These are phyloP conservation scores for Chymomyza fuscimana DNA, from an alignment of 2,888 invertebrate species.

Conservation along the genomic window DNA sequence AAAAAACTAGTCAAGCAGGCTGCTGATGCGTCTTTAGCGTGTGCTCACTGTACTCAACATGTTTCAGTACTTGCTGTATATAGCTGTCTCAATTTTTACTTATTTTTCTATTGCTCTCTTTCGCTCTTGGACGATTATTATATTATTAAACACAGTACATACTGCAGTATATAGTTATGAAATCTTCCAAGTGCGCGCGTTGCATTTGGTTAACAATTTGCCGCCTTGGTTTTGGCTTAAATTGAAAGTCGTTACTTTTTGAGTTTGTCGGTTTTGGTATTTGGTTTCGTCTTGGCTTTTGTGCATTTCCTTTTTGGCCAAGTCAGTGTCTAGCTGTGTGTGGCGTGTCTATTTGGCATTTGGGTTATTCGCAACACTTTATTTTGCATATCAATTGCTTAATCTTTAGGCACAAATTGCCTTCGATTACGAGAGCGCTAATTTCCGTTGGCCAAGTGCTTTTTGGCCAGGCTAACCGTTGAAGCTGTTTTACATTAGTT, in stretches of 20 bases:
- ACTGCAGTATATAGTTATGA: constrained; percentile 58
- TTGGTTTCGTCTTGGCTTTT: constrained; percentile 33
- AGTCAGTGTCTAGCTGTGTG: background rate
- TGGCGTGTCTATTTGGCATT: background rate
- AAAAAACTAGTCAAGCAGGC: constrained; percentile 47
- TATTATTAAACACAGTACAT: no score
- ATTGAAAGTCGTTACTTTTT: constrained; percentile 25
- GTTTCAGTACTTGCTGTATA: background rate
- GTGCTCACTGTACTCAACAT: constrained; percentile 4
- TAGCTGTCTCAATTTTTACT: background rate
- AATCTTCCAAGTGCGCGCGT: constrained; percentile 31
- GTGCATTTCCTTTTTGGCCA: background rate
- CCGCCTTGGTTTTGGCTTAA: constrained; percentile 9
- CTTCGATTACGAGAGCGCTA: constrained; percentile 9
- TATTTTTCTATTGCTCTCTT: background rate
- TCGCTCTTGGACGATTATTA: constrained; percentile 13
- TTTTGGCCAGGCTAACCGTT: background rate
- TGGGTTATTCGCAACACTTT: constrained; percentile 17
- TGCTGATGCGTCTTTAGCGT: constrained; percentile 30
- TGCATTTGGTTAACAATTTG: background rate
- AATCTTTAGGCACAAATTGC: constrained; percentile 28
- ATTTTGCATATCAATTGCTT: constrained; percentile 64
- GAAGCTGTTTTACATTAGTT: constrained; percentile 6
- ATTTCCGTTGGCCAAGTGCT: constrained; percentile 24
- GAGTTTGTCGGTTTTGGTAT: constrained; percentile 33